Percentiles rank a stretch among this genome's conserved stretches.
phyloP scores from a whole-genome alignment of 2,113 vertebrate genomes.

The Hiodon tergisus region DNA sequence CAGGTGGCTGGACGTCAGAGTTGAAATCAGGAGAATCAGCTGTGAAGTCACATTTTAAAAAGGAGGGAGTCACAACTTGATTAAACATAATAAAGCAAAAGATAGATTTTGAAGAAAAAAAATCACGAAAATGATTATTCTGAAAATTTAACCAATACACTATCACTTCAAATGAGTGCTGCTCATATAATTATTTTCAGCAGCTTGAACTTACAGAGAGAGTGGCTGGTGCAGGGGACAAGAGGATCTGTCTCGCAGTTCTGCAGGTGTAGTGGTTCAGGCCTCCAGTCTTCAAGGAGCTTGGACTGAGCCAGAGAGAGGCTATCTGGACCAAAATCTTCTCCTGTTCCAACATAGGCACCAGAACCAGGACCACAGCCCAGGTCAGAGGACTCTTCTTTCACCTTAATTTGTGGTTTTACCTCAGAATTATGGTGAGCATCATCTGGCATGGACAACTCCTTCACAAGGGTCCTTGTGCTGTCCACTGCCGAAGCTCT shows the following conservation, averaged over 20 bases:
- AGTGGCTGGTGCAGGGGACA: slow-evolving; percentile 29
- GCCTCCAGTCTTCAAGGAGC: slow-evolving; percentile 45
- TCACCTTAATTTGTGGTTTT: slow-evolving; percentile 23
- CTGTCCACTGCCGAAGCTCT: background rate
- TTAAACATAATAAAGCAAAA: background rate
- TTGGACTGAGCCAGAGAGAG: slow-evolving; percentile 40
- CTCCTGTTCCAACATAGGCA: slow-evolving; percentile 17
- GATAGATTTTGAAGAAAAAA: background rate
- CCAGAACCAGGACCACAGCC: slow-evolving; percentile 11
- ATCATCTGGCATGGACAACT: background rate
- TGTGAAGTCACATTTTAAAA: slow-evolving; percentile 7
- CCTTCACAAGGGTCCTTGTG: background rate
- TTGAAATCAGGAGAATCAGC: slow-evolving; percentile 26
- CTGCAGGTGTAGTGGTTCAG: slow-evolving; percentile 36
- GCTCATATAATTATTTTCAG: background rate
- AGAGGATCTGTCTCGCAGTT: slow-evolving; percentile 26
- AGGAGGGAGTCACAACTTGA: background rate
- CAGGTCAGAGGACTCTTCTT: slow-evolving; percentile 33
- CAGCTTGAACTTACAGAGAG: slow-evolving; percentile 31
- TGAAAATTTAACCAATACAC: background rate
- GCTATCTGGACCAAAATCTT: slow-evolving; percentile 32
- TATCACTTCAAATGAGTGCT: background rate
- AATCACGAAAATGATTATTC: background rate
- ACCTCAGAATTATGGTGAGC: slow-evolving; percentile 11
- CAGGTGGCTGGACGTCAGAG: slow-evolving; percentile 23